Evolutionary conservation across 2,113 vertebrate genomes (phyloP).

Genomic region (Apodemus speciosus): DNA sequence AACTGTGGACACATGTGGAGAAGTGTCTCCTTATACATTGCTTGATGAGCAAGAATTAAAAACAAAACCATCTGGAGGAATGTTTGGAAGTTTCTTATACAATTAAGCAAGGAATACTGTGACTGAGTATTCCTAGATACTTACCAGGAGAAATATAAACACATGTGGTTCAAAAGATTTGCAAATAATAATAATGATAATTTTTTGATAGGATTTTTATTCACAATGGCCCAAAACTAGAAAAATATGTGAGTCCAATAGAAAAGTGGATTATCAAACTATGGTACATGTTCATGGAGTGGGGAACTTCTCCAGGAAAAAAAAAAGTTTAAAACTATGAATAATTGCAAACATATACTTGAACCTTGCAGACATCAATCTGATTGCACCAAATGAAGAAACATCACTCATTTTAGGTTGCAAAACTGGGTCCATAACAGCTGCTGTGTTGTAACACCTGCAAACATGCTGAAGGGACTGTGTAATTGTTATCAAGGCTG

Average conservation of each 20-base stretch:
- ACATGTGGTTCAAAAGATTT: no score
- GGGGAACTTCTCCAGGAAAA: neutral
- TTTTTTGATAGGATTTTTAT: neutral
- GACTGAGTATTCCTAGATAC: slow-evolving; percentile 36
- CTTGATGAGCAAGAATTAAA: neutral
- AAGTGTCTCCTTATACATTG: neutral
- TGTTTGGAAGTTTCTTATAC: slow-evolving; percentile 48
- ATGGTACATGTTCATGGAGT: neutral
- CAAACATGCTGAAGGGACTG: neutral
- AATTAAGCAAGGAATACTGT: slow-evolving; percentile 45
- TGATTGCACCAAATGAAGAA: slow-evolving; percentile 2
- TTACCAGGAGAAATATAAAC: slow-evolving; percentile 22
- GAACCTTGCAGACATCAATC: slow-evolving; percentile 6
- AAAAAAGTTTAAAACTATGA: neutral
- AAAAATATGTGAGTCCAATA: neutral
- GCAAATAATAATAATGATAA: no score
- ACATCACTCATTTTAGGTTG: neutral
- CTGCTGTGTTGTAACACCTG: neutral
- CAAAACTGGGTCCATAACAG: neutral
- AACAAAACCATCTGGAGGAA: slow-evolving; percentile 29
- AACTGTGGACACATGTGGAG: neutral
- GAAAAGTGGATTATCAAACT: neutral
- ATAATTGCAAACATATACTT: slow-evolving; percentile 28
- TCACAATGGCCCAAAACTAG: neutral
- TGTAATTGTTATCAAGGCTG: neutral